Evolutionary conservation across 2,888 invertebrate species (phyloP).

Genomic region (Eudasyphora cyanicolor): DNA sequence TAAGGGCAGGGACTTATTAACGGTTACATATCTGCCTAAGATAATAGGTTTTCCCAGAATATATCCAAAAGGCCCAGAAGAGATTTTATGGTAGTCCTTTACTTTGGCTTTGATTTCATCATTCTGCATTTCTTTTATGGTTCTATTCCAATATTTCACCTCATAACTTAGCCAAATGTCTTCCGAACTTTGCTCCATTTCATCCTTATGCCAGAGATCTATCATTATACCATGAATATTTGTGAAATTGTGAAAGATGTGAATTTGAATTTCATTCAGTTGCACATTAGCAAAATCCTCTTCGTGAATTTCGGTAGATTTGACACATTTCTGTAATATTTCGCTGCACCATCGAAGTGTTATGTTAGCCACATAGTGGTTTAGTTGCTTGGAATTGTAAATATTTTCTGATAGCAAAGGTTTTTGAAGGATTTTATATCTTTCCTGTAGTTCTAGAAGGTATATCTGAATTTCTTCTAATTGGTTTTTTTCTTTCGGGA

Average conservation of each 20-base stretch:
- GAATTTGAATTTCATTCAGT: slow-evolving; percentile 63
- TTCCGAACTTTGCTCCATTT: not conserved
- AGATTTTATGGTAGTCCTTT: slow-evolving; percentile 21
- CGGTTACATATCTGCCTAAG: slow-evolving; percentile 67
- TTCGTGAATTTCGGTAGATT: not conserved
- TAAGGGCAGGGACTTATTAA: slow-evolving; percentile 68
- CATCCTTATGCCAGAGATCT: slow-evolving; percentile 19
- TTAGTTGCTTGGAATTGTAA: slow-evolving; percentile 8
- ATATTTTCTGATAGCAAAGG: slow-evolving; percentile 63
- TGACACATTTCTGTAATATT: slow-evolving; percentile 6
- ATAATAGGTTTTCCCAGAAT: slow-evolving; percentile 73
- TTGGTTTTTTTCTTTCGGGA: slow-evolving; percentile 60
- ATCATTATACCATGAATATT: slow-evolving; percentile 36
- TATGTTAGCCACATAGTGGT: slow-evolving; percentile 27
- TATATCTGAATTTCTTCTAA: slow-evolving; percentile 65
- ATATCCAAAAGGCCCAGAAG: slow-evolving; percentile 77
- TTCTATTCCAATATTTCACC: slow-evolving; percentile 68
- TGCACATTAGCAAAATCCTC: not conserved
- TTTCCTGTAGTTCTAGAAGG: slow-evolving; percentile 66
- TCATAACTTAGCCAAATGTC: slow-evolving; percentile 71
- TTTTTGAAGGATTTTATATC: slow-evolving; percentile 65
- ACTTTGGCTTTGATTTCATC: not conserved
- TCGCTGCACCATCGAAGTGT: slow-evolving; percentile 29
- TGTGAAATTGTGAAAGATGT: slow-evolving; percentile 71
- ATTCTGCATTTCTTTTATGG: slow-evolving; percentile 35